A percentile compares a stretch with the other conserved stretches of the same genome.
Conservation (phyloP, 2,113 vertebrate species). For the Phalacrocorax aristotelis region DNA sequence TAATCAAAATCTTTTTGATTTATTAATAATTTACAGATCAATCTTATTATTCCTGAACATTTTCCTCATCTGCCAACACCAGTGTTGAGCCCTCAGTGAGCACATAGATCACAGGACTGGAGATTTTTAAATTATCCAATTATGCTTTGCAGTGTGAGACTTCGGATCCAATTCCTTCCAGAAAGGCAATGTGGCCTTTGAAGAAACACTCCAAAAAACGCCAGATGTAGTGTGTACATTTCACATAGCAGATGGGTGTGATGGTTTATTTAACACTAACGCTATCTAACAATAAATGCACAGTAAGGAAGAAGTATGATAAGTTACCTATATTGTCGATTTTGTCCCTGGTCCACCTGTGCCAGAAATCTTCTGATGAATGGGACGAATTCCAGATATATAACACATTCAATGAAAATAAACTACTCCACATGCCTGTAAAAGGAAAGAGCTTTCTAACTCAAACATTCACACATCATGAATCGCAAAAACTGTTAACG, state of each 20-base stretch:
- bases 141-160: not conserved
- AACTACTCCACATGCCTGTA: slow-evolving; percentile 81
- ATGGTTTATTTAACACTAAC: not conserved
- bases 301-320: not conserved
- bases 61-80: not conserved
- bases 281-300: not conserved
- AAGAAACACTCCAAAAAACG: not conserved
- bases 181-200: not conserved
- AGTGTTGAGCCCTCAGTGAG: not conserved
- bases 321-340: slow-evolving; percentile 71
- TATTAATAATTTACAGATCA: not conserved
- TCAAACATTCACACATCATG: not conserved
- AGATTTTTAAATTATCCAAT: not conserved
- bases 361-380: slow-evolving; percentile 78
- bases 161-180: not conserved
- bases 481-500: not conserved
- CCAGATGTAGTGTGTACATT: not conserved
- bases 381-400: slow-evolving; percentile 77
- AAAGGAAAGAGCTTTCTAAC: not conserved
- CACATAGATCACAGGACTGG: rapidly evolving
- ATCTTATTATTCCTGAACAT: not conserved
- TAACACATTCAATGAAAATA: slow-evolving; percentile 79
- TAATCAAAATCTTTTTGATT: not conserved
- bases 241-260: not conserved
- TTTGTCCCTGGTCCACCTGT: slow-evolving; percentile 73